phyloP scores from a whole-genome alignment of 2,888 invertebrate species.

The Colletes collaris region DNA sequence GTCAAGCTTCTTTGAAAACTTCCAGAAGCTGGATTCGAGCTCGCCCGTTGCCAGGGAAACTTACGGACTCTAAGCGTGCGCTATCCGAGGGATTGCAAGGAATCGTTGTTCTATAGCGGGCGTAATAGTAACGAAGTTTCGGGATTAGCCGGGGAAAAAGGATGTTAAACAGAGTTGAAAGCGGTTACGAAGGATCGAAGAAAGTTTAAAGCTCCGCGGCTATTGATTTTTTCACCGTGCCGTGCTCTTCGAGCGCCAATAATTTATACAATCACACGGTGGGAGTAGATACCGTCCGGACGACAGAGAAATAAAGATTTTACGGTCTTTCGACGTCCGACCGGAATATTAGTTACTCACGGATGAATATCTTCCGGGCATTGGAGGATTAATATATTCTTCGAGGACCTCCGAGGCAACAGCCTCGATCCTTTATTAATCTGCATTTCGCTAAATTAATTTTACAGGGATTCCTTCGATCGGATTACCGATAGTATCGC shows the following conservation, averaged over 20 bases:
- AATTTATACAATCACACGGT: conserved; percentile 18
- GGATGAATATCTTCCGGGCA: no score
- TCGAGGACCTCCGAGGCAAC: no score
- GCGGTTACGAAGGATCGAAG: conserved; percentile 10
- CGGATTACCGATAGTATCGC: no score
- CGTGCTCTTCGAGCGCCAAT: conserved; percentile 23
- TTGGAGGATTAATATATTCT: no score
- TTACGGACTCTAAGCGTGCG: conserved; percentile 31
- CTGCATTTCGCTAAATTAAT: no score
- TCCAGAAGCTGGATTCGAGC: conserved; percentile 23
- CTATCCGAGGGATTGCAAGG: conserved; percentile 38
- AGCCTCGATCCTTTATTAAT: no score
- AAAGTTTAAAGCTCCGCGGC: conserved; percentile 28
- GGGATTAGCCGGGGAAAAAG: conserved; percentile 32
- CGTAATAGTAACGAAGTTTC: conserved; percentile 40
- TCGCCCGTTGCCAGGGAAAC: conserved; percentile 45
- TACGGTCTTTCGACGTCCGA: not conserved
- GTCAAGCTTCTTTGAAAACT: conserved; percentile 47
- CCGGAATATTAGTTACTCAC: no score
- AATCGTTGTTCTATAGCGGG: conserved; percentile 35
- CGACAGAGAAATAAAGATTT: not conserved
- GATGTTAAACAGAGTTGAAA: conserved; percentile 29
- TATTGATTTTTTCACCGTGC: conserved; percentile 40
- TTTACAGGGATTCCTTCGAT: no score
- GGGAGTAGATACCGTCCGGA: conserved; percentile 14